A percentile compares a stretch with the other conserved stretches of the same genome.
phyloP scores from a whole-genome alignment of 1,140 invertebrate genomes.

The Conus ventricosus region DNA sequence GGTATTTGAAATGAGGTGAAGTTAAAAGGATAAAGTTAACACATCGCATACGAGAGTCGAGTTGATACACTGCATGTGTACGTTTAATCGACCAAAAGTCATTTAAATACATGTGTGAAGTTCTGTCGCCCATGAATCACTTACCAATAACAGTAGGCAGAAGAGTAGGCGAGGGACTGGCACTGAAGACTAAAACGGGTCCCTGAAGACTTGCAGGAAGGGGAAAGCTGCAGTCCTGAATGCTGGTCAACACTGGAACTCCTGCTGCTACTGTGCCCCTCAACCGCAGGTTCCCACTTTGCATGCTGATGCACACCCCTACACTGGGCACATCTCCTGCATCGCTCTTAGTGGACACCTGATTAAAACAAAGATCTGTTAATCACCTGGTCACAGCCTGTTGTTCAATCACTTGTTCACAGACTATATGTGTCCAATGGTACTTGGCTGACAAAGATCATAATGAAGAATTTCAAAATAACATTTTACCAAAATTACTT shows the following conservation, averaged over 20 bases:
- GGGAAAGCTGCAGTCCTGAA: constrained; percentile 53
- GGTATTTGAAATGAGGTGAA: no score
- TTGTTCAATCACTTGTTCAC: not conserved
- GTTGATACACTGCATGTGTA: no score
- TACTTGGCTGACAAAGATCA: no score
- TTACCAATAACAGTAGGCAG: constrained; percentile 59
- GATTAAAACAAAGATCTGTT: not conserved
- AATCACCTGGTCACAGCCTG: not conserved
- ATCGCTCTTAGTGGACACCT: not conserved
- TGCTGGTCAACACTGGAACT: constrained; percentile 50
- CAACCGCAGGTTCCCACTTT: constrained; percentile 38
- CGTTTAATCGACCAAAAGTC: no score
- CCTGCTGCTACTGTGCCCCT: constrained; percentile 56
- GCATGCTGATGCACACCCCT: not conserved
- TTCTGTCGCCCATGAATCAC: not conserved
- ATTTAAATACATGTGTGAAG: no score
- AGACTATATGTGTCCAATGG: no score
- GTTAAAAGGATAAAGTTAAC: no score
- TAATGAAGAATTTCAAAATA: no score
- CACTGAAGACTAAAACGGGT: constrained; percentile 53
- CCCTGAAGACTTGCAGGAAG: constrained; percentile 52
- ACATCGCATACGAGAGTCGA: no score
- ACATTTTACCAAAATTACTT: no score
- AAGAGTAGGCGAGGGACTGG: constrained; percentile 46
- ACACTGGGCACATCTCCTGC: not conserved